A percentile compares a stretch with the other conserved stretches of the same genome.
Evolutionary conservation across 2,888 invertebrate species (phyloP).

Genomic region (Sclerodermus sp.): DNA sequence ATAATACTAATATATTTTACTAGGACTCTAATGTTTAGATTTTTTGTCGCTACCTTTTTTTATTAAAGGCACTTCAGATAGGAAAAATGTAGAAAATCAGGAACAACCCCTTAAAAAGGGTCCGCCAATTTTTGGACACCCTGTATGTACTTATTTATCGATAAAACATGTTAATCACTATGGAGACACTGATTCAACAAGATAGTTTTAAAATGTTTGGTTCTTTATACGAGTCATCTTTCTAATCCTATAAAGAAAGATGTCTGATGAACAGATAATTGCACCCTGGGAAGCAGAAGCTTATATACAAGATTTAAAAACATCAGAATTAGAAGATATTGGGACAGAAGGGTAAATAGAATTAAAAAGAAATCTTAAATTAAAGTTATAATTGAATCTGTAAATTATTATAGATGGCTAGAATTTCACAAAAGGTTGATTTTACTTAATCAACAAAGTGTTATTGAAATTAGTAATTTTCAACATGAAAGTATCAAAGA

Average conservation of each 20-base stretch:
- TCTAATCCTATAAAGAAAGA: background rate
- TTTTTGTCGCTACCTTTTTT: no score
- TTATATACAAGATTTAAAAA: conserved; percentile 72
- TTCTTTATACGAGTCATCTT: background rate
- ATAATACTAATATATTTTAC: no score
- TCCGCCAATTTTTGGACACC: no score
- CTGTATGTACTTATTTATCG: no score
- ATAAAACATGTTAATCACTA: no score
- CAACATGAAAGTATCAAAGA: conserved; percentile 87
- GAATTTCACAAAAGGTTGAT: conserved; percentile 81
- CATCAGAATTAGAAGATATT: conserved; percentile 68
- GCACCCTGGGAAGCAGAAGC: conserved; percentile 73
- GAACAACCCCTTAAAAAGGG: no score
- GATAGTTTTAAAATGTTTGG: no score
- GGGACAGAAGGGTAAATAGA: conserved; percentile 64
- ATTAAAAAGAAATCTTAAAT: background rate
- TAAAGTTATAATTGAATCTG: conserved; percentile 1
- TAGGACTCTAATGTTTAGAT: no score
- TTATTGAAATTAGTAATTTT: conserved; percentile 75
- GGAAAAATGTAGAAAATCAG: no score
- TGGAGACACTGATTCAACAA: no score
- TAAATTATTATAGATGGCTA: conserved; percentile 67
- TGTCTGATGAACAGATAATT: conserved; percentile 56
- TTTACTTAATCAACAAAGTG: conserved; percentile 85
- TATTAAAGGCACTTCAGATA: no score